phyloP scores from a whole-genome alignment of 2,113 vertebrate species.

The Ophthalmolycus amberensis region DNA sequence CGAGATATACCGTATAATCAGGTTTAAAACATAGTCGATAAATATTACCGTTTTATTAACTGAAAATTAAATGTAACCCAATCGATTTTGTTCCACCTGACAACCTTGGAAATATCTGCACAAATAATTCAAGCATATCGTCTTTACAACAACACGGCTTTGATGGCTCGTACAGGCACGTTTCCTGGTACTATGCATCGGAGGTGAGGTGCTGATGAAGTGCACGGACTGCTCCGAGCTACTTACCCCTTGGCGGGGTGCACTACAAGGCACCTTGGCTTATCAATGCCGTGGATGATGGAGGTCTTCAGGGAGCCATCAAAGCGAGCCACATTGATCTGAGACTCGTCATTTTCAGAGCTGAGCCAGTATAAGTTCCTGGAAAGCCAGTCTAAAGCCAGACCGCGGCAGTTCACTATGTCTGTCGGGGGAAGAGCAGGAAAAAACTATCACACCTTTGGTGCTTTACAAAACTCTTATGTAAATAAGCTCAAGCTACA shows the following conservation, averaged over 20 bases:
- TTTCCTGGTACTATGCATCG: slow-evolving; percentile 23
- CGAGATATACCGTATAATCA: background rate
- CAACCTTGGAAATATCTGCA: slow-evolving; percentile 9
- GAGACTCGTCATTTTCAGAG: slow-evolving; percentile 97
- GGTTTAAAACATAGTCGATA: slow-evolving; percentile 25
- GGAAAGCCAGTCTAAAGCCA: slow-evolving; percentile 97
- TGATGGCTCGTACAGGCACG: slow-evolving; percentile 21
- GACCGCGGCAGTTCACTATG: slow-evolving; percentile 93
- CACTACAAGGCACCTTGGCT: slow-evolving; percentile 94
- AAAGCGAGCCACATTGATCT: slow-evolving; percentile 96
- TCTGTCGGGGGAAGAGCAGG: slow-evolving; percentile 79
- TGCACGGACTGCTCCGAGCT: slow-evolving; percentile 63
- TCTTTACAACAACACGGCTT: background rate
- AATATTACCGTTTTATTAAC: slow-evolving; percentile 15
- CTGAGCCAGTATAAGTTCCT: slow-evolving; percentile 99
- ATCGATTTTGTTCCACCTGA: slow-evolving; percentile 11
- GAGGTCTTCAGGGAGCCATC: slow-evolving; percentile 98
- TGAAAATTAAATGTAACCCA: slow-evolving; percentile 12
- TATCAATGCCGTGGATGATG: slow-evolving; percentile 97
- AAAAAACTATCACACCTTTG: background rate
- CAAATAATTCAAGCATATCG: background rate
- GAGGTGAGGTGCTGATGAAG: slow-evolving; percentile 50
- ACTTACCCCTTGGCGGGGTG: slow-evolving; percentile 97
- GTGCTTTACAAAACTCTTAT: background rate
- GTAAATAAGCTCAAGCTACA: background rate